Conservation (phyloP, 2,113 vertebrate genomes). For the Channa argus region DNA sequence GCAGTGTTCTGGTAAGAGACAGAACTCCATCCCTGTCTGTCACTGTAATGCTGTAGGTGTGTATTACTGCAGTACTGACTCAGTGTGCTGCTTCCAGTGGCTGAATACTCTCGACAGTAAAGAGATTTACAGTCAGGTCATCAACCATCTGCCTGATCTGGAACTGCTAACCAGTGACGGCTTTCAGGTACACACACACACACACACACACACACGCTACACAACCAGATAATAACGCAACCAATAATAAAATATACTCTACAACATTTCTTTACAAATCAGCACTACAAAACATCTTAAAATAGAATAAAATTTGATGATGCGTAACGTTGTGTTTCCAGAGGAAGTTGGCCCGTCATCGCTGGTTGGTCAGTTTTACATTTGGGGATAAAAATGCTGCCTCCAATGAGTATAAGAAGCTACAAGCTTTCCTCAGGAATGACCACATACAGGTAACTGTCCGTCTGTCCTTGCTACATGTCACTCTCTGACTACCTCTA, state of each 20-base stretch:
- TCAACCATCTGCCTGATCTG: slow-evolving; percentile 90
- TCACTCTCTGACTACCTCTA: background rate
- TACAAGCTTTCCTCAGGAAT: slow-evolving; percentile 88
- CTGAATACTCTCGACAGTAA: slow-evolving; percentile 91
- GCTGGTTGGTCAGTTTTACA: slow-evolving; percentile 94
- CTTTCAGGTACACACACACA: slow-evolving; percentile 85
- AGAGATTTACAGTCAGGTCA: slow-evolving; percentile 93
- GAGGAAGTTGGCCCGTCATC: slow-evolving; percentile 90
- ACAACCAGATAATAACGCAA: background rate
- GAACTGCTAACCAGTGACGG: slow-evolving; percentile 85
- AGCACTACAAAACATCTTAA: background rate
- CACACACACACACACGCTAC: background rate
- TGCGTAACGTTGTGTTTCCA: slow-evolving; percentile 49
- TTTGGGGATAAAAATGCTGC: slow-evolving; percentile 84
- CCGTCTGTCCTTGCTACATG: background rate
- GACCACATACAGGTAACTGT: slow-evolving; percentile 91
- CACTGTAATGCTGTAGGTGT: background rate
- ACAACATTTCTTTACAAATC: background rate
- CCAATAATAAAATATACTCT: background rate
- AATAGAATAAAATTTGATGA: background rate
- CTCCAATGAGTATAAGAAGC: slow-evolving; percentile 92
- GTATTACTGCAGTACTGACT: slow-evolving; percentile 13
- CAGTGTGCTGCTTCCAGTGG: slow-evolving; percentile 82
- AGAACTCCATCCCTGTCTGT: background rate
- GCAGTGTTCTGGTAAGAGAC: slow-evolving; percentile 86